Evolutionary conservation across 2,113 vertebrate species (phyloP), one percentile per base, ranked within the genome.

Genomic region (Osmerus mordax): DNA sequence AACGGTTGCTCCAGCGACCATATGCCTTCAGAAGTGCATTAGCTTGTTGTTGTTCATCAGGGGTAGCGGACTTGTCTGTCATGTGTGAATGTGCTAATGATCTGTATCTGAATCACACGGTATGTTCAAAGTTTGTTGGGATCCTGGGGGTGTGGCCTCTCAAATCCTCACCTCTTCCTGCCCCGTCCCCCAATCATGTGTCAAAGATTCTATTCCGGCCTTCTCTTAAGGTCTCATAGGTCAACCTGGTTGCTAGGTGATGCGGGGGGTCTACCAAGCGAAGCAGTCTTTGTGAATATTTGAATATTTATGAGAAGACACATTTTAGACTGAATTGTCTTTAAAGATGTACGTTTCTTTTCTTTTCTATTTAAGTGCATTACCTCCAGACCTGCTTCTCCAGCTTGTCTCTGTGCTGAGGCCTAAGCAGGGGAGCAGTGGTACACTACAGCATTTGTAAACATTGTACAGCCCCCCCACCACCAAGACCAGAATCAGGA

Each of bases 1-100:
- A 87, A 85, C 82, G 81, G 88, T 91, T 92, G 91, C 75, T 61
- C 81, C 77, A 84, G 78, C 74, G 79, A 83, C 88, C 90, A 91
- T 89, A 88, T 89, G 89, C 93, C 93, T 92, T 91, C 91, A 91
- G 86, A 92, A 92, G 92, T 91, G 92, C 89, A 90, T 89, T 91
- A 73, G 86, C 81, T 83, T 55, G 82, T 77, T 61, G 12, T 85
- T 79, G 78, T 74, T n/a, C 78, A 88, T 87, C 89, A 87, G 86
- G 82, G 88, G 88, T 83, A 71, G 85, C 85, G 67, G 86, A 75
- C 88, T 90, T 85, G 86, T 86, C 91, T 89, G 85, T 87, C 74
- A 78, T 77, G 82, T 92, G 91, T 87, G 82, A 83, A 84, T 87
- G 88, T 70, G 77, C 73, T 65, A 54, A 82, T 63, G 55, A 77